These are phyloP conservation scores for Sebastes aleutianus DNA, from an alignment of 2,797 vertebrate genomes.

Conservation along the genomic window DNA sequence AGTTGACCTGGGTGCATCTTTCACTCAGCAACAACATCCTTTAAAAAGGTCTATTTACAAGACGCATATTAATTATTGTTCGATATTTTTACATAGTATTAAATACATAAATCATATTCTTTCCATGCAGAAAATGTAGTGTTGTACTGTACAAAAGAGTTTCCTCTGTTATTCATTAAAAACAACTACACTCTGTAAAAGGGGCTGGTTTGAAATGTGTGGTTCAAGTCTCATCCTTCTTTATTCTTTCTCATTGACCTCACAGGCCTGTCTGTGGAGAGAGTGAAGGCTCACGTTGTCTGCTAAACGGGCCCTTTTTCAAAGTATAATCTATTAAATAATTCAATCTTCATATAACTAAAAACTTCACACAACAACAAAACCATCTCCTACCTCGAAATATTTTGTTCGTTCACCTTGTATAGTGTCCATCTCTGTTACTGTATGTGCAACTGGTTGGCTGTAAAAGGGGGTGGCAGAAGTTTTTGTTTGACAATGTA, in stretches of 20 bases:
- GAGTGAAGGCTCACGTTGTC: neutral
- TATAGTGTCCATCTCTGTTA: constrained; percentile 59
- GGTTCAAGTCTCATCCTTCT: neutral
- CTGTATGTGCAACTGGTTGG: constrained; percentile 12
- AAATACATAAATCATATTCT: constrained; percentile 52
- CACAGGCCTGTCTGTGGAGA: neutral
- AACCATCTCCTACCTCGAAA: neutral
- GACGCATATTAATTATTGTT: constrained; percentile 49
- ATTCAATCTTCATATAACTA: constrained; percentile 16
- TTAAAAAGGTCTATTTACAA: constrained; percentile 48
- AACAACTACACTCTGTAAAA: constrained; percentile 46
- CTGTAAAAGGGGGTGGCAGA: neutral
- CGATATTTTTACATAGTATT: constrained; percentile 21
- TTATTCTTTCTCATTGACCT: neutral
- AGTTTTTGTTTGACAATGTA: neutral
- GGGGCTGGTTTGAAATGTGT: constrained; percentile 36
- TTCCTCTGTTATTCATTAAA: constrained; percentile 36
- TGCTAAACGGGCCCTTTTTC: neutral
- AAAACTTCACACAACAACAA: constrained; percentile 23
- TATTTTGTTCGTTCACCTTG: constrained; percentile 41
- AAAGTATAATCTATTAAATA: constrained; percentile 36
- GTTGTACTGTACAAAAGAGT: constrained; percentile 17
- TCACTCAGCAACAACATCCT: constrained; percentile 32
- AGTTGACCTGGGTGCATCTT: neutral
- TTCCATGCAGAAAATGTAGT: constrained; percentile 55